Evolutionary conservation across 2,888 invertebrate species (phyloP), one percentile per base, ranked within the genome.

Genomic region (Scaptomyza parva): DNA sequence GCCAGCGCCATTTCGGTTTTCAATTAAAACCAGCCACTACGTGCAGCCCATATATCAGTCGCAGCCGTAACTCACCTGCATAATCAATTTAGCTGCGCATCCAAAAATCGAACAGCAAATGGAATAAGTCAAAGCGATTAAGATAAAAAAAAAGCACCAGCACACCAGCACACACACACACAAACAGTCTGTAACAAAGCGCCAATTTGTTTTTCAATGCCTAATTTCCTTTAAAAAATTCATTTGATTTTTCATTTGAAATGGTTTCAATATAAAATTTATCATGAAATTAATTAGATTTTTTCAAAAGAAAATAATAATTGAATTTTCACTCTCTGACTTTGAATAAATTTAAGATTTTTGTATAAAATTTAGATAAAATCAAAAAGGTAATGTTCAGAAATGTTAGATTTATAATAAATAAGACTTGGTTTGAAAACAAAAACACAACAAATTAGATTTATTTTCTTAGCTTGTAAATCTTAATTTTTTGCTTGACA

Each of bases 31-130:
- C 57, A 28, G 41, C 53, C 55, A 65, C 55, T 61, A 70, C 75
- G 81, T 57, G 61, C 66, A 43, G 67, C 52, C 59, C 75, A 77
- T 82, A 86, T 62, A 84, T 86, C 81, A 86, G 66, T 54, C 59
- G 30, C 14, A 35, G 11, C 33, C 61, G 76, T 77, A 84, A 84
- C 81, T 77, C 69, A 75, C 85, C 78, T 66, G 81, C 67, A 70
- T 69, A 85, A 82, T 82, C 85, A 81, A 82, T 84, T 78, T 70
- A 62, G 35, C 59, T 17, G 20, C 30, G 6, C 20, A 55, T 17
- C 26, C 24, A 40, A 47, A 43, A 40, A n/a, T 30, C 14, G 26
- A 26, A 14, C 37, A 43, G 24, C 40, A 17, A 57, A 33, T 3
- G 11, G 37, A 51, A 45, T 51, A 53, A 53, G 20, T 45, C 48